Base-by-base conservation (phyloP, 2,797 vertebrate genomes). In the Hippocampus kuda region DNA sequence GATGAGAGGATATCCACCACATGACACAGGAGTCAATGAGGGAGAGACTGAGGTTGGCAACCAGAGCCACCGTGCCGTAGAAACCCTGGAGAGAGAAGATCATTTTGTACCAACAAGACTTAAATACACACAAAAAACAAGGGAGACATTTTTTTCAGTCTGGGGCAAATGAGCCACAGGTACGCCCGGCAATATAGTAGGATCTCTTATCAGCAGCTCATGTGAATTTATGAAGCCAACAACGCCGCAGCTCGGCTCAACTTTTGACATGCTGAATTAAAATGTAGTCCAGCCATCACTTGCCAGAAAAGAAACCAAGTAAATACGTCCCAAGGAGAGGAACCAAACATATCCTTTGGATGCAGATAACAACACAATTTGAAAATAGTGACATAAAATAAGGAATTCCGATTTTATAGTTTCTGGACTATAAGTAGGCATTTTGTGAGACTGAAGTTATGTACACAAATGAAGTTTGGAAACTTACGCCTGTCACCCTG, bases 1-100 rank as follows among this genome's bases (percentile, higher is more conserved):
- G 12, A 15, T 26, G 56, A 92, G 95, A 98, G 95, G 95, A 98
- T 98, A 98, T 97, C 95, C 95, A 98, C 92, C 95, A 96, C 91
- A 97, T 94, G 87, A 96, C 93, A 85, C 95, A 96, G 84, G 94
- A 93, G 91, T 97, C 95, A 75, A 94, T 92, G 83, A 96, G 82
- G 77, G 95, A 95, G 74, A 98, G 93, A 84, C 90, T 91, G 84
- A 98, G 90, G 86, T 92, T 94, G 78, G 93, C 91, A 83, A 95
- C 86, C 73, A 94, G 82, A 83, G 92, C 92, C 71, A 94, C 87
- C 18, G 89, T 88, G 75, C 91, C 92, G 66, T 93, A 91, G 89
- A 95, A 93, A 87, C 92, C 91, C 95, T 97, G 89, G 6, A 80
- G 44, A 59, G 34, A 74, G 2, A 65, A 12, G 15, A 72, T 4